Conservation (phyloP, 2,113 vertebrate genomes). For the Polypterus bichir region DNA sequence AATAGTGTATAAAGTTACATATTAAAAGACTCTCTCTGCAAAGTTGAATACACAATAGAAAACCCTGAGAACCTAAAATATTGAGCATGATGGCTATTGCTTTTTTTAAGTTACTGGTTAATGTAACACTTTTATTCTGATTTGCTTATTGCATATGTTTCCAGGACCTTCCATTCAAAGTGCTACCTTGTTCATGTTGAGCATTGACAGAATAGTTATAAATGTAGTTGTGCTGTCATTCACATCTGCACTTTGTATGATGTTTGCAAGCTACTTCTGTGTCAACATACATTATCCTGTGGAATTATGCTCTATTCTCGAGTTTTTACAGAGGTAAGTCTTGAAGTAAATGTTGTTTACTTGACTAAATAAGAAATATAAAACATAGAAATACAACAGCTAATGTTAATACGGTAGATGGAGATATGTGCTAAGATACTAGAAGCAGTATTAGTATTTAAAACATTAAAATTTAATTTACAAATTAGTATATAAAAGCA, state of each 20-base stretch:
- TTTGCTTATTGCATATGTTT: constrained; percentile 11
- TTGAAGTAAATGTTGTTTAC: background rate
- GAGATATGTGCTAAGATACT: background rate
- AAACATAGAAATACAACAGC: background rate
- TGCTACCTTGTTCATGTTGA: constrained; percentile 15
- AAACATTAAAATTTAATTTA: too few relatives aligned
- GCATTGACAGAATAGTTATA: background rate
- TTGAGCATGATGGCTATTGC: too few relatives aligned
- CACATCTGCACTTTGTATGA: too few relatives aligned
- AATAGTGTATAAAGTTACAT: too few relatives aligned
- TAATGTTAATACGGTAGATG: background rate
- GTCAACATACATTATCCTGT: too few relatives aligned
- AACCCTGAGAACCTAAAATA: too few relatives aligned
- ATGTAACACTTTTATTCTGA: background rate
- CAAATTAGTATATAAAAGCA: too few relatives aligned
- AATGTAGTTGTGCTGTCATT: background rate
- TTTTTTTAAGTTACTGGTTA: background rate
- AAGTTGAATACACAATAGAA: too few relatives aligned
- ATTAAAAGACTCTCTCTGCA: too few relatives aligned
- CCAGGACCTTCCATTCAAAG: constrained; percentile 15
- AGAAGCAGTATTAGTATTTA: too few relatives aligned
- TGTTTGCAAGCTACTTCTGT: too few relatives aligned
- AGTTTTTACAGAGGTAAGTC: constrained; percentile 16
- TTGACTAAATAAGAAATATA: background rate
- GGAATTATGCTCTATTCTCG: constrained; percentile 17